Base-by-base conservation (phyloP, 2,113 vertebrate species). In the Oreotrochilus melanogaster region DNA sequence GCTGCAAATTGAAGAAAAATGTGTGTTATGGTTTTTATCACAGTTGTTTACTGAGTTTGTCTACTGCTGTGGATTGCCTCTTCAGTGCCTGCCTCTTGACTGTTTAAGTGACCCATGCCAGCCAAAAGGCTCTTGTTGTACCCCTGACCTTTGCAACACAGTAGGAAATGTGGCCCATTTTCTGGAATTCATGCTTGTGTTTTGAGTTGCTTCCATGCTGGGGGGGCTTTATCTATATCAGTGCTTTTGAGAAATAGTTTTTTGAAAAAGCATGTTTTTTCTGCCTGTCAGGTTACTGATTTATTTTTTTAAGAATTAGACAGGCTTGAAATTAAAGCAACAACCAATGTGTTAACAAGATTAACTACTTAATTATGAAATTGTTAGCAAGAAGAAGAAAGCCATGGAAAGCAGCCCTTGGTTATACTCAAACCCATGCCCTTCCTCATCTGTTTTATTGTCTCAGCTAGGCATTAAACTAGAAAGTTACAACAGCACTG, bases 261-360 rank as follows among this genome's bases (percentile, higher is more conserved):
- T 73, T 51, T 28, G 7, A 14, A 48, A 70, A 90, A 58, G 2
- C 4, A 10, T 43, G 13, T 1, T 21, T 4, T 16, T 73, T 76
- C 70, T 86, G 54, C 71, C 31, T 83, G 50, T 93, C 79, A 88
- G 31, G 86, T 93, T 88, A 83, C 72, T 83, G 51, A 58, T 47
- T 61, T 78, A 7, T 61, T 73, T 92, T 85, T 95, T 93, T 28
- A 66, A 74, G 56, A 93, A 25, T 25, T 83, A 88, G 91, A 48
- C 91, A 90, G 53, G 51, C 79, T 96, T 97, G 94, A 93, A 96
- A 93, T 92, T 88, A 88, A 94, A 94, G 60, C 75, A 95, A 90
- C 42, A 83, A 93, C 50, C 31, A 83, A 66, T 14, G 19, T 54
- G 28, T 66, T 94, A 66, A 42, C 50, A 73, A 74, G 79, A 80